These are phyloP conservation scores for Perodicticus potto DNA, from an alignment of 2,797 vertebrate species.

Conservation along the genomic window DNA sequence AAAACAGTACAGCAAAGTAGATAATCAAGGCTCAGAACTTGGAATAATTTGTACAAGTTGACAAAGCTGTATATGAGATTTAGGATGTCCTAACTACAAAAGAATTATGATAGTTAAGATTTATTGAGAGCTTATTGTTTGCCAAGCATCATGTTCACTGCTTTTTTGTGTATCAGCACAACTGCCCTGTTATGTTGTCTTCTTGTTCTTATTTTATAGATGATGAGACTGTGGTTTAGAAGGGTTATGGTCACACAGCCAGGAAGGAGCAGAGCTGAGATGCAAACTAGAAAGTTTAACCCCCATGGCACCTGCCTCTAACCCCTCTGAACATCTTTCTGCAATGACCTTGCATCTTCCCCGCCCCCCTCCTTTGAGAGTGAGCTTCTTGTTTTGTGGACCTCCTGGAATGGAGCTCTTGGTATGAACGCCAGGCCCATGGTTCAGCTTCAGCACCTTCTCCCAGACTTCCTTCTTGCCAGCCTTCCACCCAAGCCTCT, in stretches of 20 bases:
- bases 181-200: neutral
- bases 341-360: neutral
- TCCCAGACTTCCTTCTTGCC: constrained; percentile 17
- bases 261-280: neutral
- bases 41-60: neutral
- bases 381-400: neutral
- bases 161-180: neutral
- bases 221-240: neutral
- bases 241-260: neutral
- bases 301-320: neutral
- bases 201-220: neutral
- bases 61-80: neutral
- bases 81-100: neutral
- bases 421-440: neutral
- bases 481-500: constrained; percentile 32
- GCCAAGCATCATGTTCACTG: neutral
- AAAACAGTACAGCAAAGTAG: neutral
- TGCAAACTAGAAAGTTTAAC: neutral
- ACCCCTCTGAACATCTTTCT: neutral
- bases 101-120: neutral
- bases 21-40: neutral
- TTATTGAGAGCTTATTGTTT: neutral
- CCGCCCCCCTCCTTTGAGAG: neutral
- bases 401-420: neutral
- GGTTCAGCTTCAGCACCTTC: neutral